Evolutionary conservation across 2,797 vertebrate genomes (phyloP), one percentile per base, ranked within the genome.

Genomic region (Typhlichthys eigenmanni): DNA sequence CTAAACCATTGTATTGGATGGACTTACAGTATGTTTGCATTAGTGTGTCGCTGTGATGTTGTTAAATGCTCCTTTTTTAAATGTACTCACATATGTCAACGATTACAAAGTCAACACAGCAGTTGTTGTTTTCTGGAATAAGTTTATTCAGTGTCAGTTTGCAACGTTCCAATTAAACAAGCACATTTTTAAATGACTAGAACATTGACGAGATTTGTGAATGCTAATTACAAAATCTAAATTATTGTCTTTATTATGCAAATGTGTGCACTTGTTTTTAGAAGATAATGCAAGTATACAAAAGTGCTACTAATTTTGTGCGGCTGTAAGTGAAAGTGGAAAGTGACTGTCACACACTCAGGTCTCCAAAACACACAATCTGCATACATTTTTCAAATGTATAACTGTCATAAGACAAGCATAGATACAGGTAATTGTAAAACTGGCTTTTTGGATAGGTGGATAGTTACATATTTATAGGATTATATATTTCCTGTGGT

Each of bases 1-100:
- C 56, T 66, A 70, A 66, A 70, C 52, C 14, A 4, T 12, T 61
- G 13, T 14, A 14, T 56, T 65, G 68, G 50, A 53, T 51, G 29
- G 12, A 46, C 66, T 69, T 38, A 1, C 46, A 47, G 46, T 13
- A 19, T 4, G 9, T 9, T 9, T 8, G 4, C 16, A 29, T 2
- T 10, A 54, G 19, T 29, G 12, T 17, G 11, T 8, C 2, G 9
- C 7, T 10, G 17, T 19, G 19, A 24, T 9, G 0, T 46, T 13
- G 24, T 47, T 32, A 43, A 3, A 46, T 14, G 10, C 32, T 53
- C 2, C 43, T 13, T 53, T 46, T 54, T 12, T 3, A 24, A 38
- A 16, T 14, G 2, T 10, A 4, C 13, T 62, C 3, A 9, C 24
- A 50, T 8, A 5, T 38, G 6, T 34, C 55, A 49, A 45, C 24